Conservation (phyloP, 2,113 vertebrate species). For the Leptobrachium leishanense region DNA sequence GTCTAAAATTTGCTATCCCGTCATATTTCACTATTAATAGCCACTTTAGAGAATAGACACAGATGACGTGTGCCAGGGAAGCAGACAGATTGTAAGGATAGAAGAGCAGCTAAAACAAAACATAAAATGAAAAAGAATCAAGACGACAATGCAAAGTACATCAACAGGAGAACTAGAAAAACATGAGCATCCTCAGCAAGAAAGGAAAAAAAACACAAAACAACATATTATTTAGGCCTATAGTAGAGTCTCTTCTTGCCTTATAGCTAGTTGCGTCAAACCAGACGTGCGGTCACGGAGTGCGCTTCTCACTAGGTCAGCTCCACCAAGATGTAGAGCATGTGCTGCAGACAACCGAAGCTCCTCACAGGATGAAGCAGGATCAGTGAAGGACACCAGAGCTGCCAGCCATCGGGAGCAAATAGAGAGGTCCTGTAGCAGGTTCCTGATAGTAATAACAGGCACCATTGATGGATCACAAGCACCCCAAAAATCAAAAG, state of each 20-base stretch:
- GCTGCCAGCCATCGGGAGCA: slow-evolving; percentile 66
- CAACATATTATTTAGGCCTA: neutral
- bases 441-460: neutral
- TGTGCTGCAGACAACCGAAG: slow-evolving; percentile 73
- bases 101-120: neutral
- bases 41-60: too few relatives aligned
- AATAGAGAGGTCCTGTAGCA: slow-evolving; percentile 12
- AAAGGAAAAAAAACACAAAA: neutral
- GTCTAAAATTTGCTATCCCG: too few relatives aligned
- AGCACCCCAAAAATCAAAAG: too few relatives aligned
- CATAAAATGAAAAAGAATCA: neutral
- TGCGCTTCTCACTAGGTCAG: slow-evolving; percentile 51
- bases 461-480: neutral
- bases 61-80: too few relatives aligned
- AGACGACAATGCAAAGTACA: neutral
- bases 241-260: slow-evolving; percentile 61
- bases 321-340: slow-evolving; percentile 65
- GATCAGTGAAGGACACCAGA: slow-evolving; percentile 64
- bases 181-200: neutral
- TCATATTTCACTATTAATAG: too few relatives aligned
- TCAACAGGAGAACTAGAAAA: neutral
- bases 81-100: neutral
- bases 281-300: neutral
- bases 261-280: slow-evolving; percentile 50
- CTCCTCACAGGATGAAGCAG: slow-evolving; percentile 58